These are phyloP conservation scores for Euthynnus affinis DNA, from an alignment of 2,797 vertebrate species.

Conservation along the genomic window DNA sequence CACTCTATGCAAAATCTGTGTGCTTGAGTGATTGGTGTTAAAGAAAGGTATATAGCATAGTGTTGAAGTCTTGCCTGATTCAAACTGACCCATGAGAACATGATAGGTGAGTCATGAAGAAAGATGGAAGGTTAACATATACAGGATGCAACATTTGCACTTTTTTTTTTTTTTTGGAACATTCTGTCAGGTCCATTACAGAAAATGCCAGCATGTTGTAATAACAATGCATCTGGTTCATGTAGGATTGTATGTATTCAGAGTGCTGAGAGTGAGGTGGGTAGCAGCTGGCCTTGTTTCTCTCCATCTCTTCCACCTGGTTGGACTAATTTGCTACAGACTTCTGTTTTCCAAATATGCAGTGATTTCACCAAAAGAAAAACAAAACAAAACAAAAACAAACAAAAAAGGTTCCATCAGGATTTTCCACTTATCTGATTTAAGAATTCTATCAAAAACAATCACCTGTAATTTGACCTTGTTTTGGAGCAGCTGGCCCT, in stretches of 20 bases:
- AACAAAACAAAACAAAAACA: background rate
- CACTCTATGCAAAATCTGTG: no score
- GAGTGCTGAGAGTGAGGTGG: conserved; percentile 14
- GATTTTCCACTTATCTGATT: conserved; percentile 12
- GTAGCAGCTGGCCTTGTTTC: conserved; percentile 52
- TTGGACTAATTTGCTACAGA: conserved; percentile 39
- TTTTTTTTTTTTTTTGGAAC: conserved; percentile 7
- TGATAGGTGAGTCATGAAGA: background rate
- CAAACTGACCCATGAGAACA: background rate
- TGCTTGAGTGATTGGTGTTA: no score
- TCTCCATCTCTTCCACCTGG: conserved; percentile 39
- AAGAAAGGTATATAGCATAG: no score
- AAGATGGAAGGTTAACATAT: background rate
- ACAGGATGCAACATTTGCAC: background rate
- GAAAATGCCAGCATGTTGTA: conserved; percentile 16
- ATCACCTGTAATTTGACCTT: conserved; percentile 20
- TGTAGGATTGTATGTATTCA: background rate
- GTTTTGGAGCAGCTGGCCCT: conserved; percentile 7
- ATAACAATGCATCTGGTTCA: conserved; percentile 7
- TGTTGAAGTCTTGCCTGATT: background rate
- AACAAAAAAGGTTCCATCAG: conserved; percentile 1
- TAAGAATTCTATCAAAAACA: conserved; percentile 20
- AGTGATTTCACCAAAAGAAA: background rate
- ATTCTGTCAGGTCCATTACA: conserved; percentile 6
- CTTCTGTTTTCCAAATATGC: conserved; percentile 23